Base-by-base conservation (phyloP, 37 sponge, comb jelly and placozoan genomes). In the Chondrilla cf. caribensis region DNA sequence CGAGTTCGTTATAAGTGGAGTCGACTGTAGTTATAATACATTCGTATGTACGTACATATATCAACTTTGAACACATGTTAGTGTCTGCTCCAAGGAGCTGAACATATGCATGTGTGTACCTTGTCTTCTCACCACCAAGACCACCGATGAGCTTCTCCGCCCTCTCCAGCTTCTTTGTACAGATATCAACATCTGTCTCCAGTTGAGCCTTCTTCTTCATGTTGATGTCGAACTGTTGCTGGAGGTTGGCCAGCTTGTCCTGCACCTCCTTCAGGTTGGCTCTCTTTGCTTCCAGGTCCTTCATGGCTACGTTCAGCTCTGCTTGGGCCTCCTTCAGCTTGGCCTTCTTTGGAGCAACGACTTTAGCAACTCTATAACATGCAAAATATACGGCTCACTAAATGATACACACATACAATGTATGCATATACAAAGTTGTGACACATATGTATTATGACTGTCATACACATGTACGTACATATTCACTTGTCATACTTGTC, bases 61-160 rank as follows among this genome's bases (percentile, higher is more conserved):
- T n/a, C n/a, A n/a, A n/a, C n/a, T n/a, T n/a, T n/a, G n/a, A n/a
- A n/a, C n/a, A n/a, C n/a, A n/a, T n/a, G n/a, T n/a, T n/a, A n/a
- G n/a, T n/a, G n/a, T n/a, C n/a, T n/a, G n/a, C n/a, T n/a, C n/a
- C n/a, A n/a, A n/a, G n/a, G n/a, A n/a, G n/a, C n/a, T n/a, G n/a
- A n/a, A n/a, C n/a, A n/a, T n/a, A n/a, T n/a, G n/a, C n/a, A n/a
- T n/a, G n/a, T n/a, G n/a, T n/a, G n/a, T n/a, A 84, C 58, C 98
- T 71, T 7, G 84, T 83, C 83, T 93, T 93, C 89, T 98, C 98
- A 54, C 98, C 98, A 82, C 98, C 98, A 29, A 98, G 88, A 39
- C 98, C 98, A 59, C 98, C 98, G 32, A 98, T 95, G 55, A 98
- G 84, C 87, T 98, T 91, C 92, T 95, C 92, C 21, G 98, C 98